A percentile compares a stretch with the other conserved stretches of the same genome.
Conservation (phyloP, 2,113 vertebrate species). For the Strix uralensis region DNA sequence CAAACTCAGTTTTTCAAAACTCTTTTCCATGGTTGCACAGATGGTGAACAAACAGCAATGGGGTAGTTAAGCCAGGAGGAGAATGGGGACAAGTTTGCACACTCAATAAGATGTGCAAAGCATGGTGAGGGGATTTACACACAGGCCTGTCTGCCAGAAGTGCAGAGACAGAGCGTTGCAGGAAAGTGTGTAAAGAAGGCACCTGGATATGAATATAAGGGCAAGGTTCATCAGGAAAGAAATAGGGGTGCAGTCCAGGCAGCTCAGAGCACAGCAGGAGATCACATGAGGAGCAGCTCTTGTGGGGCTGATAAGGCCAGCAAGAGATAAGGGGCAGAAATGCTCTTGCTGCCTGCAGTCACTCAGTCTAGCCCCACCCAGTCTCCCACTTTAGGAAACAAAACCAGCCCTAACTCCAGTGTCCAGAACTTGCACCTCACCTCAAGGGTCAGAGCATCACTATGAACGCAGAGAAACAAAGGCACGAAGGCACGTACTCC, state of each 20-base stretch:
- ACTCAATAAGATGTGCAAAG: not conserved
- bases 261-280: not conserved
- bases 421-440: not conserved
- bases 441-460: not conserved
- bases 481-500: no score
- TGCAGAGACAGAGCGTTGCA: not conserved
- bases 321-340: not conserved
- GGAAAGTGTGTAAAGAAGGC: not conserved
- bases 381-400: not conserved
- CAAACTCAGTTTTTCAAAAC: not conserved
- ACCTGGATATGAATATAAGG: not conserved
- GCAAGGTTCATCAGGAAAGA: not conserved
- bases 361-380: fast-evolving
- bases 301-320: not conserved
- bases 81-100: not conserved
- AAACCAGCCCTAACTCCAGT: not conserved
- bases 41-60: not conserved
- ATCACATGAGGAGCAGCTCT: not conserved
- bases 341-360: not conserved
- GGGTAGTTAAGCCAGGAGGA: not conserved
- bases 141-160: not conserved
- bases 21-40: not conserved
- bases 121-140: not conserved
- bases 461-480: not conserved
- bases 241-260: not conserved